Evolutionary conservation across 37 sponge, comb jelly and placozoan genomes (phyloP).

Genomic region (Bolinopsis microptera): DNA sequence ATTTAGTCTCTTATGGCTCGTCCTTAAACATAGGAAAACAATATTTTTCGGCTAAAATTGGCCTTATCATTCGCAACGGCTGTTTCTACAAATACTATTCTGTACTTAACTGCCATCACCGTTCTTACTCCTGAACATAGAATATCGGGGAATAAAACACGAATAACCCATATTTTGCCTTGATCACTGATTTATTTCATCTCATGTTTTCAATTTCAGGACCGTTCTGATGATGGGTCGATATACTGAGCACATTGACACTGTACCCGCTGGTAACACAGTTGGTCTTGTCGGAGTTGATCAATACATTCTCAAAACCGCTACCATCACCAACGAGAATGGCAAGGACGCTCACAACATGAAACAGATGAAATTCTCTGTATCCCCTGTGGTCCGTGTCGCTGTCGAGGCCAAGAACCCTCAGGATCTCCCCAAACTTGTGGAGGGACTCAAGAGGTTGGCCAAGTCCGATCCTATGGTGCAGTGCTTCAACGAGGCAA

Average conservation of each 20-base stretch:
- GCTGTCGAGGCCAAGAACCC: conserved; percentile 99
- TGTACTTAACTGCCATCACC: too few species aligned
- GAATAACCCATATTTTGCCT: too few species aligned
- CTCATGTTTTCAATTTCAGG: too few species aligned
- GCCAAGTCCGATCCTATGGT: conserved; percentile 99
- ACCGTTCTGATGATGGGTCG: conserved; percentile 99
- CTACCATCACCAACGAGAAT: conserved; percentile 85
- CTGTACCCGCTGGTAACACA: conserved; percentile 98
- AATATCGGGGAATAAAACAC: too few species aligned
- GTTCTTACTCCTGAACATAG: too few species aligned
- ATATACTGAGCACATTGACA: conserved; percentile 91
- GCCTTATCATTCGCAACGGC: too few species aligned
- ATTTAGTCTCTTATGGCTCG: background rate
- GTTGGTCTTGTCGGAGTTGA: conserved; percentile 98
- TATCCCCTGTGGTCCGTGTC: conserved; percentile 97
- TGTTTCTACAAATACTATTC: too few species aligned
- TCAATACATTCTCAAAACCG: conserved; percentile 98
- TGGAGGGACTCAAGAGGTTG: conserved; percentile 96
- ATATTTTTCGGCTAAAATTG: too few species aligned
- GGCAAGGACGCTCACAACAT: conserved; percentile 96
- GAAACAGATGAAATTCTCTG: conserved; percentile 98
- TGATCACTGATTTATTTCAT: too few species aligned
- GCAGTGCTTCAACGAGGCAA: conserved; percentile 92
- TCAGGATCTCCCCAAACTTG: conserved; percentile 93
- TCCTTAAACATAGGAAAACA: background rate